Percentiles rank a stretch among this genome's conserved stretches.
These are phyloP conservation scores for Varecia variegata DNA, from an alignment of 2,797 vertebrate species.

Conservation along the genomic window DNA sequence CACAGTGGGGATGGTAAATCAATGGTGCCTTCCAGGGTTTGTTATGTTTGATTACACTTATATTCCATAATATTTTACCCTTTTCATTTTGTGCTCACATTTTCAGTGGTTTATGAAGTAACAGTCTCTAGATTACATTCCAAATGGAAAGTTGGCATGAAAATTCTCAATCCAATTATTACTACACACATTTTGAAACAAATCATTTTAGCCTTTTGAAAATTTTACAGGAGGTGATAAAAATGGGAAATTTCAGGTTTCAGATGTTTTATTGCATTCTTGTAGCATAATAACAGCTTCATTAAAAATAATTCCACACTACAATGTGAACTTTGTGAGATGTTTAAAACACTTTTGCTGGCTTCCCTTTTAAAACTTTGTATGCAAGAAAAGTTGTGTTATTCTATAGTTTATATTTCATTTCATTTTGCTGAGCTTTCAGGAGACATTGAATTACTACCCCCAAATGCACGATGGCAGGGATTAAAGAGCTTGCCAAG, in stretches of 20 bases:
- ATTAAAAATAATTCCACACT: constrained; percentile 70
- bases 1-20: constrained; percentile 6
- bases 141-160: constrained; percentile 78
- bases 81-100: constrained; percentile 70
- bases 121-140: constrained; percentile 73
- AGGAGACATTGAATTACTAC: constrained; percentile 4
- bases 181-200: constrained; percentile 76
- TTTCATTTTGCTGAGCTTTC: constrained; percentile 21
- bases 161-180: constrained; percentile 76
- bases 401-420: background rate
- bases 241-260: constrained; percentile 74
- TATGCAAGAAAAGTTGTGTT: background rate
- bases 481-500: background rate
- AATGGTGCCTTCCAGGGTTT: constrained; percentile 32
- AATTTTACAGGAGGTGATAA: constrained; percentile 71
- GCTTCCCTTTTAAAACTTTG: constrained; percentile 7
- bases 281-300: constrained; percentile 69
- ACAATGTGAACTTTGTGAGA: constrained; percentile 53
- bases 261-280: constrained; percentile 73
- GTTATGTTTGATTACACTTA: constrained; percentile 58
- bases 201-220: constrained; percentile 77
- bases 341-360: background rate
- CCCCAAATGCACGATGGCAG: background rate
- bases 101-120: constrained; percentile 76
- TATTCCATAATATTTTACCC: constrained; percentile 61